Evolutionary conservation across 2,888 invertebrate species (phyloP), one percentile per base, ranked within the genome.

Genomic region (Metalampra italica): DNA sequence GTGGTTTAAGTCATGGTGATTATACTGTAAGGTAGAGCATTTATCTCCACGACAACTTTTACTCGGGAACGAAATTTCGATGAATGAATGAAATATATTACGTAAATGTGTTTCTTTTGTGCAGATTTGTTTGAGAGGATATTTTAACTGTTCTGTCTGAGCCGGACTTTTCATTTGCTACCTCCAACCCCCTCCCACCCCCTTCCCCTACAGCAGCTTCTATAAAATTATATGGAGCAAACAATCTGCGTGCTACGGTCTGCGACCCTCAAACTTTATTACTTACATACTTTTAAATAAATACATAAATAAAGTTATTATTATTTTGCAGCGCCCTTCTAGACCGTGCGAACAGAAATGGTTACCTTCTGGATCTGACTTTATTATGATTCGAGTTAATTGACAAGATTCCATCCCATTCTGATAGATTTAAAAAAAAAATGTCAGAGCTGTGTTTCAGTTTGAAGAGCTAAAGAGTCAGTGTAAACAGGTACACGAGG

Each of bases 201-300:
- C 11, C 32, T 32, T 7, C 32, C 8, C 32, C 11, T 32, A 8
- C 62, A 57, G 55, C 56, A 62, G 64, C 64, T 66, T 66, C 71
- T 80, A 81, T 79, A 75, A 78, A 77, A 82, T 82, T 82, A 81
- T 78, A 76, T 77, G 75, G 75, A 78, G 76, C 78, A 76, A 78
- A 79, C 78, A 79, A 80, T 81, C 72, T 73, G 63, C 70, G 64
- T 71, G 55, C 62, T 53, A 56, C 42, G 43, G 45, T 47, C 67
- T 57, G 42, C 9, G 60, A 14, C 34, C 49, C 69, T 70, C 74
- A 81, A 81, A 67, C 57, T 69, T 66, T 63, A 8, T 32, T 32
- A 32, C 5, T 32, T 5, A 32, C 8, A 7, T 30, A 30, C 30
- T 30, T 30, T n/a, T n/a, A n/a, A n/a, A n/a, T n/a, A n/a, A n/a